Conservation (phyloP, 2,888 invertebrate species). For the Drosophila fungiperda region DNA sequence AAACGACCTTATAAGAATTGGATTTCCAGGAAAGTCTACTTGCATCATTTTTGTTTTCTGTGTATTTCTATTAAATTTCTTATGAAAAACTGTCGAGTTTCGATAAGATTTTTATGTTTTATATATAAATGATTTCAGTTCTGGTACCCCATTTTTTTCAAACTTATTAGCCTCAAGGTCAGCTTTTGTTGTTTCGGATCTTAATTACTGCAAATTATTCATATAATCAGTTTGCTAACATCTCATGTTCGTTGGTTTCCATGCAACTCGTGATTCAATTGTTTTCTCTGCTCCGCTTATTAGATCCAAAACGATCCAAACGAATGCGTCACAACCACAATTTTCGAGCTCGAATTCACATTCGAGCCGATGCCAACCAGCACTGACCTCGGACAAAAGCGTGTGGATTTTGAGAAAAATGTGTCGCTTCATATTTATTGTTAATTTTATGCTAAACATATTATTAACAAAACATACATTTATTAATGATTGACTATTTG, state of each 20-base stretch:
- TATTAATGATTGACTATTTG: conserved; percentile 22
- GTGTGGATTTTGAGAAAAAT: conserved; percentile 27
- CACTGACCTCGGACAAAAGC: conserved; percentile 67
- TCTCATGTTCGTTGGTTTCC: conserved; percentile 6
- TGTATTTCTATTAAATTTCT: conserved; percentile 1
- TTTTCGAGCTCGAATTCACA: conserved; percentile 18
- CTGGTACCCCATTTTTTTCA: conserved; percentile 5
- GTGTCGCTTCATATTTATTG: conserved; percentile 5
- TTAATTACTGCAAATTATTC: conserved; percentile 40
- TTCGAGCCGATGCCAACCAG: conserved; percentile 17
- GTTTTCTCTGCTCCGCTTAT: conserved; percentile 30
- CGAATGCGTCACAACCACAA: conserved; percentile 35
- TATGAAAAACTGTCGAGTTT: conserved; percentile 7
- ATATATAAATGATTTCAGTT: conserved; percentile 4
- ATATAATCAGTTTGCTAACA: conserved; percentile 21
- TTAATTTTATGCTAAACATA: neutral
- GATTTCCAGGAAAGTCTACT: neutral
- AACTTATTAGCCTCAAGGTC: conserved; percentile 22
- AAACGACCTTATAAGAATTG: too few species aligned
- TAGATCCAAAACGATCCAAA: conserved; percentile 15
- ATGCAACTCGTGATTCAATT: conserved; percentile 40
- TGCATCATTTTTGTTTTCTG: neutral
- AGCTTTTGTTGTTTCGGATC: conserved; percentile 9
- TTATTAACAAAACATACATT: conserved; percentile 13
- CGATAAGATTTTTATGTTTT: neutral